Conservation (phyloP, 2,888 invertebrate genomes). For the Orchestes rusci region DNA sequence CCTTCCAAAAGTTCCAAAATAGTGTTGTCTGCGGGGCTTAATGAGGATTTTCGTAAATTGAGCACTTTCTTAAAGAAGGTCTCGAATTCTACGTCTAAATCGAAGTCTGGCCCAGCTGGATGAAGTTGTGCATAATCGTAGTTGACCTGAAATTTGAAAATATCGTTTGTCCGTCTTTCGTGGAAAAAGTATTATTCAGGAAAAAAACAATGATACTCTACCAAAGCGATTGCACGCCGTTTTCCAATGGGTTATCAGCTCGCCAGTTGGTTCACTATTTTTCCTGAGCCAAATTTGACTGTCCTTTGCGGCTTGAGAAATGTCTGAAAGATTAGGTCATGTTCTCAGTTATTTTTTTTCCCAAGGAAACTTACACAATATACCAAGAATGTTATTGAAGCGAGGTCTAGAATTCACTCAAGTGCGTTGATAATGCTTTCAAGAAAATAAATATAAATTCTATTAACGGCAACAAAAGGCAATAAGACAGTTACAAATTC, state of each 20-base stretch:
- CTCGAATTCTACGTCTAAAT: conserved; percentile 1
- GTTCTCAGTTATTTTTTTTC: too few relatives aligned
- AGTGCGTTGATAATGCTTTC: too few relatives aligned
- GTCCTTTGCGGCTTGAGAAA: conserved; percentile 4
- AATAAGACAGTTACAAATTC: too few relatives aligned
- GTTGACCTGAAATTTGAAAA: not conserved
- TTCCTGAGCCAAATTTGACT: conserved; percentile 6
- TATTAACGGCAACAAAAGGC: too few relatives aligned
- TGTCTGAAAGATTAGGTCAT: conserved; percentile 5
- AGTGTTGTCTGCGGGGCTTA: conserved; percentile 7
- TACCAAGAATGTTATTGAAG: too few relatives aligned
- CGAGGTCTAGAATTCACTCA: too few relatives aligned
- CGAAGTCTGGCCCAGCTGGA: not conserved
- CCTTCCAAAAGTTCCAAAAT: not conserved
- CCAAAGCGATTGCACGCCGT: not conserved
- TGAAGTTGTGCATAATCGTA: not conserved
- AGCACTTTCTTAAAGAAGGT: not conserved
- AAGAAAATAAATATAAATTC: too few relatives aligned
- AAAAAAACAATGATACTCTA: not conserved
- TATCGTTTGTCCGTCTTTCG: too few relatives aligned
- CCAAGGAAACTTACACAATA: too few relatives aligned
- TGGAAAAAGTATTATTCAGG: not conserved
- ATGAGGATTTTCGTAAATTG: not conserved
- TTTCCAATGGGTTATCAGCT: conserved; percentile 10
- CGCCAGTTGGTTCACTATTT: conserved; percentile 8